Evolutionary conservation across 2,113 vertebrate species (phyloP), one percentile per base, ranked within the genome.

Genomic region (Diadophis punctatus): DNA sequence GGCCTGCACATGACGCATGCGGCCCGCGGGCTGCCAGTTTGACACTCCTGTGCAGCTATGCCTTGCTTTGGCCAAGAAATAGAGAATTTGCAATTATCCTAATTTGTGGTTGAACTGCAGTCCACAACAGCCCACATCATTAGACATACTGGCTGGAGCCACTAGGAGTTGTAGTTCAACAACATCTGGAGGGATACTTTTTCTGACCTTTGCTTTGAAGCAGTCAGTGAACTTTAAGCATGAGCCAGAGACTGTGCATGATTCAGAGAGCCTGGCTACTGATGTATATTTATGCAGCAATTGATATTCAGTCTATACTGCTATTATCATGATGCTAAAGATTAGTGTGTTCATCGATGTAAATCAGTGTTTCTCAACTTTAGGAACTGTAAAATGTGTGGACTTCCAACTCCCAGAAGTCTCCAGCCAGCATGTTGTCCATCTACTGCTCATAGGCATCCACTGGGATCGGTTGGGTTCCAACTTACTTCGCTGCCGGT

Each of bases 211-310:
- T 87, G 16, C n/a, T 94, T 92, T 53, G 91, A 0, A 84, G 23
- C 0, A 1, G 20, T 52, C 34, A 55, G 46, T 58, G 90, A 85
- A 34, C n/a, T 34, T 60, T 74, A 74, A n/a, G 63, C 0, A 0
- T 3, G 4, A 46, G 30, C 39, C 56, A 91, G 48, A 18, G 34
- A 0, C 0, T 56, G 0, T 86, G 5, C 0, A 0, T 0, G 0
- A 11, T 93, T 85, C 22, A 6, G 4, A 93, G 1, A 11, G 90
- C 43, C 39, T 25, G 89, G 91, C 27, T 51, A 43, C 8, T 53
- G 1, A 53, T 58, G 14, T 14, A 74, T 68, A 43, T 43, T 16
- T 12, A 43, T 23, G 23, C 23, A 30, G 25, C 23, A 86, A 58
- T 34, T 52, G 48, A 74, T 80, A 46, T 8, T 5, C 58, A 53